Evolutionary conservation across 2,113 vertebrate genomes (phyloP).

Genomic region (Chitala chitala): DNA sequence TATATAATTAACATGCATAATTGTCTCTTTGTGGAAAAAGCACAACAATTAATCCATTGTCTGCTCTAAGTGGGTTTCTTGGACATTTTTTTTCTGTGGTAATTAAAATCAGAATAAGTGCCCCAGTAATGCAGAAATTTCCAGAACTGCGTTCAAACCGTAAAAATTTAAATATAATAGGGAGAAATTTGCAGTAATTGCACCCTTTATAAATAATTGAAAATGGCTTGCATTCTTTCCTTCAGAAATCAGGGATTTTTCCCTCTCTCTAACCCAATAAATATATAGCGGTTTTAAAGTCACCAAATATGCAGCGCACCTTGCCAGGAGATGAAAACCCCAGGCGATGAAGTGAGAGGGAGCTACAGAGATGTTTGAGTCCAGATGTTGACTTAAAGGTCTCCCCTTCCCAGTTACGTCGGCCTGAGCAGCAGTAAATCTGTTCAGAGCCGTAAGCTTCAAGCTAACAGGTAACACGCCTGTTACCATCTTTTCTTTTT

Average conservation of each 20-base stretch:
- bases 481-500: background rate
- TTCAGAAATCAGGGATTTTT: constrained; percentile 18
- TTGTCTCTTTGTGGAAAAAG: constrained; percentile 1
- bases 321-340: constrained; percentile 18
- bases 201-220: constrained; percentile 4
- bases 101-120: constrained; percentile 21
- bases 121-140: constrained; percentile 16
- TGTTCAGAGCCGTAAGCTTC: background rate
- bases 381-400: constrained; percentile 26
- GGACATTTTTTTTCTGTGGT: constrained; percentile 14
- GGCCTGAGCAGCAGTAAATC: constrained; percentile 22
- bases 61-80: constrained; percentile 17
- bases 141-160: constrained; percentile 4
- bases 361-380: background rate
- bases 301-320: constrained; percentile 14
- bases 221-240: constrained; percentile 20
- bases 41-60: constrained; percentile 17
- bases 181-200: constrained; percentile 22
- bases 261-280: constrained; percentile 39
- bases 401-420: constrained; percentile 22
- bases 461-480: background rate
- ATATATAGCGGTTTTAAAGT: constrained; percentile 22
- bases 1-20: background rate
- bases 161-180: constrained; percentile 18
- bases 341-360: background rate